phyloP scores from a whole-genome alignment of 2,113 vertebrate genomes.

The Rhabdornis inornatus region DNA sequence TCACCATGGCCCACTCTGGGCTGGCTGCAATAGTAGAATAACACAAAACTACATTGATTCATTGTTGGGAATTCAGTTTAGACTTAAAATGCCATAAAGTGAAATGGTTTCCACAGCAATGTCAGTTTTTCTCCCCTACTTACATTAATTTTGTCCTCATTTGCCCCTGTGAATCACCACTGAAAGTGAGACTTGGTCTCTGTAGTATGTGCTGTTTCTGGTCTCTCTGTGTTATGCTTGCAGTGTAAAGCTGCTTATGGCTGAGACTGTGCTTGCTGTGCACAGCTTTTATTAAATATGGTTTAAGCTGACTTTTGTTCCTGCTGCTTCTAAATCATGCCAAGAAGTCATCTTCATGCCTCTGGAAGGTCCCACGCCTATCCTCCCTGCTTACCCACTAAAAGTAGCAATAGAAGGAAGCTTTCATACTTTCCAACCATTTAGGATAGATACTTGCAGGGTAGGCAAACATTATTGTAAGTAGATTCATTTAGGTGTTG shows the following conservation, averaged over 20 bases:
- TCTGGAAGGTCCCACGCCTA: neutral
- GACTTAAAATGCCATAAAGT: slow-evolving; percentile 19
- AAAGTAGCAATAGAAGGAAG: neutral
- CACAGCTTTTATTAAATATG: neutral
- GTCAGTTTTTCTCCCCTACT: neutral
- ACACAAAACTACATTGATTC: slow-evolving; percentile 22
- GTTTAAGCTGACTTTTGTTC: neutral
- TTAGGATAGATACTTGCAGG: neutral
- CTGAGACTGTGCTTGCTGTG: neutral
- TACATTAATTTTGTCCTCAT: slow-evolving; percentile 49
- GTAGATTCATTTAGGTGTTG: neutral
- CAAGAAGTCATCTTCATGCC: neutral
- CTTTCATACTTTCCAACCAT: neutral
- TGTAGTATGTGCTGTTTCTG: neutral
- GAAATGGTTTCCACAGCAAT: slow-evolving; percentile 38
- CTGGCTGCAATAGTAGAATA: slow-evolving; percentile 5
- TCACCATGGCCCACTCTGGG: neutral
- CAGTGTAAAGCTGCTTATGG: neutral
- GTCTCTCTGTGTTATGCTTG: neutral
- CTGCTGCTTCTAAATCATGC: neutral
- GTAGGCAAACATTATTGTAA: neutral
- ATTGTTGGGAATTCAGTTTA: slow-evolving; percentile 17
- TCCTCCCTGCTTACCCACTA: neutral
- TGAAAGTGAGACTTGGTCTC: slow-evolving; percentile 9
- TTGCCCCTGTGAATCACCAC: slow-evolving; percentile 33